Conservation (phyloP, 2,888 invertebrate species). For the Yponomeuta evonymella region DNA sequence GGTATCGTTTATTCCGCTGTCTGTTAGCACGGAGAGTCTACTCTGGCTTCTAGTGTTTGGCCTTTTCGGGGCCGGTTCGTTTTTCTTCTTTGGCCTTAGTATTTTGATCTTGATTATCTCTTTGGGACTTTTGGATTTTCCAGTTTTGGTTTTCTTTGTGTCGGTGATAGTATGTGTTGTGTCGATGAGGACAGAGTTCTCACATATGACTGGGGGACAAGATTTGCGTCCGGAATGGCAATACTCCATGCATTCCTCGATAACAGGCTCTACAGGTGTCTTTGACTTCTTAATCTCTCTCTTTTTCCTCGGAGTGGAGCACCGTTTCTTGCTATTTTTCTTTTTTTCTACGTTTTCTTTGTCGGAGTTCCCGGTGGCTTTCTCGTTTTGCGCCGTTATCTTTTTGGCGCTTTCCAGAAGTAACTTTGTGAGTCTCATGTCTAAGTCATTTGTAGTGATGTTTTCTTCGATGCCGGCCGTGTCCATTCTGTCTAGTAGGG, state of each 20-base stretch:
- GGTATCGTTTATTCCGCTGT: slow-evolving; percentile 51
- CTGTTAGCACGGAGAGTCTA: slow-evolving; percentile 33
- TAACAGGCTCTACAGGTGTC: slow-evolving; percentile 29
- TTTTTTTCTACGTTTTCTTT: slow-evolving; percentile 29
- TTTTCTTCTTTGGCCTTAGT: slow-evolving; percentile 41
- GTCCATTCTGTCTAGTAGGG: slow-evolving; percentile 39
- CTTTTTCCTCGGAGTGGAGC: slow-evolving; percentile 50
- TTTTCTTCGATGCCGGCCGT: slow-evolving; percentile 39
- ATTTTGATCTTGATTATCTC: slow-evolving; percentile 66
- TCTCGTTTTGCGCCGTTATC: slow-evolving; percentile 22
- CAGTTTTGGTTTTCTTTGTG: slow-evolving; percentile 16
- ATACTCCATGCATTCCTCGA: slow-evolving; percentile 51
- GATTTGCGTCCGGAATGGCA: slow-evolving; percentile 45
- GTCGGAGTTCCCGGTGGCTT: slow-evolving; percentile 20
- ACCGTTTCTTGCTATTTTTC: slow-evolving; percentile 34
- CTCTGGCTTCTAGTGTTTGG: slow-evolving; percentile 17
- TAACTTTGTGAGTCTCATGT: slow-evolving; percentile 45
- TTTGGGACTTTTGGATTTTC: slow-evolving; percentile 35
- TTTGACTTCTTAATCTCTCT: slow-evolving; percentile 29
- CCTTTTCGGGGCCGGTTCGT: slow-evolving; percentile 22
- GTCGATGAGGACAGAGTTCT: slow-evolving; percentile 20
- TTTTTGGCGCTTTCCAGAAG: slow-evolving; percentile 60
- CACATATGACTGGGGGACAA: slow-evolving; percentile 42
- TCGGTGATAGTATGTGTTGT: slow-evolving; percentile 25
- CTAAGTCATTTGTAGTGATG: slow-evolving; percentile 44